A percentile compares a stretch with the other conserved stretches of the same genome.
Evolutionary conservation across 2,888 invertebrate genomes (phyloP).

Genomic region (Petrophora chlorosata): DNA sequence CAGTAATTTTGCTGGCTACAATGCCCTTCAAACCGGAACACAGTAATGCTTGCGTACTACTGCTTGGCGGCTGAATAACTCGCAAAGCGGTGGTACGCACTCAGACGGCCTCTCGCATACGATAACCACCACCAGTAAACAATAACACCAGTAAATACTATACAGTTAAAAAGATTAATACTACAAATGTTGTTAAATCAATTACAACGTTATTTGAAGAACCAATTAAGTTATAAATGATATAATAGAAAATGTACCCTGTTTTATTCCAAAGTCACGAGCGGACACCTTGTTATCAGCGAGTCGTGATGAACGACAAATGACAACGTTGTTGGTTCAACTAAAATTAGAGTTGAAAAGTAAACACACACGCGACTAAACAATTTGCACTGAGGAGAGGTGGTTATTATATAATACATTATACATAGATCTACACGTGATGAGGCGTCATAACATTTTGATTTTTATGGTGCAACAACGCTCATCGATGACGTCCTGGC

Average conservation of each 20-base stretch:
- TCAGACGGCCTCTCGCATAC: too few relatives aligned
- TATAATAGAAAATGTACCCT: conserved; percentile 7
- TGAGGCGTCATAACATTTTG: neutral
- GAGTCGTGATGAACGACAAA: conserved; percentile 31
- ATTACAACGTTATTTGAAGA: neutral
- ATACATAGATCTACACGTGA: conserved; percentile 5
- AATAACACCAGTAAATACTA: too few relatives aligned
- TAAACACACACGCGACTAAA: conserved; percentile 25
- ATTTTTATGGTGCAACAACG: conserved; percentile 4
- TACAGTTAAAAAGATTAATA: neutral
- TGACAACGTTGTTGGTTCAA: conserved; percentile 27
- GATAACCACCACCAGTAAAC: too few relatives aligned
- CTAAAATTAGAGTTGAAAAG: conserved; percentile 35
- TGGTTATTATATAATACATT: conserved; percentile 13
- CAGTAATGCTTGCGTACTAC: too few relatives aligned
- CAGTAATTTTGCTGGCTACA: too few relatives aligned
- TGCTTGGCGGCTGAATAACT: too few relatives aligned
- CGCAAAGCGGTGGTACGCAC: too few relatives aligned
- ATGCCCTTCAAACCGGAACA: too few relatives aligned
- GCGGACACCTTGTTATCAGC: conserved; percentile 15
- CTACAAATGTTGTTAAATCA: conserved; percentile 6
- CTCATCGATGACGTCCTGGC: neutral
- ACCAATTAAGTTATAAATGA: conserved; percentile 9
- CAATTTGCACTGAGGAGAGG: conserved; percentile 22
- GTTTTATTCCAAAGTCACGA: conserved; percentile 22